These are phyloP conservation scores for Parauchenoglanis punctatus DNA, from an alignment of 2,797 vertebrate genomes.

Conservation along the genomic window DNA sequence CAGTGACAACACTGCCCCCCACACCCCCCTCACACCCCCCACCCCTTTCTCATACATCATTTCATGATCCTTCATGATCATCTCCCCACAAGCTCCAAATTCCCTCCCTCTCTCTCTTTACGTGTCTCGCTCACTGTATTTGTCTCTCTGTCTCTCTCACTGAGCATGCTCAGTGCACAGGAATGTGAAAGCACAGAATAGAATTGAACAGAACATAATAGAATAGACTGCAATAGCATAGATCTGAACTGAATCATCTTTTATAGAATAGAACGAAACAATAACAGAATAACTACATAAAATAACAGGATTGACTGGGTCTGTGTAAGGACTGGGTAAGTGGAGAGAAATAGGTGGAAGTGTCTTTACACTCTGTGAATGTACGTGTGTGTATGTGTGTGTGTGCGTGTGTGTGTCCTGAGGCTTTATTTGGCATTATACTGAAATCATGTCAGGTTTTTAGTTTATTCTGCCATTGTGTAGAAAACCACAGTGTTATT, in stretches of 20 bases:
- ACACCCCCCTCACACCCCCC: background rate
- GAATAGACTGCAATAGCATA: too few species aligned
- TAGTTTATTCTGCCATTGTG: background rate
- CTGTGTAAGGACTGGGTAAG: background rate
- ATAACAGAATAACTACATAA: background rate
- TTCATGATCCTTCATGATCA: conserved; percentile 33
- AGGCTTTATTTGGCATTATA: conserved; percentile 3
- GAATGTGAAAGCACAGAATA: background rate
- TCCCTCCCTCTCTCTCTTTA: too few species aligned
- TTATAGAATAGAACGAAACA: background rate
- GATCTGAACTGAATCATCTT: background rate
- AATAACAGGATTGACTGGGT: background rate
- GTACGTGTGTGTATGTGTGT: background rate
- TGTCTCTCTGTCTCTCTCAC: background rate
- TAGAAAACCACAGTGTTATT: background rate
- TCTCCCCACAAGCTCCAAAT: background rate
- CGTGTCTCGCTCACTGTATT: background rate
- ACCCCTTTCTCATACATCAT: conserved; percentile 6
- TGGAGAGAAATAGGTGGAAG: background rate
- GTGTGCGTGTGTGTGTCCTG: conserved; percentile 2
- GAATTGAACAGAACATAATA: background rate
- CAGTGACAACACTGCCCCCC: conserved; percentile 63
- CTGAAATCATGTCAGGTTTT: conserved; percentile 7
- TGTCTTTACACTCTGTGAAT: conserved; percentile 7
- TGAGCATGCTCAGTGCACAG: background rate